A percentile compares a stretch with the other conserved stretches of the same genome.
Conservation (phyloP, 2,113 vertebrate species). For the Poecile atricapillus region DNA sequence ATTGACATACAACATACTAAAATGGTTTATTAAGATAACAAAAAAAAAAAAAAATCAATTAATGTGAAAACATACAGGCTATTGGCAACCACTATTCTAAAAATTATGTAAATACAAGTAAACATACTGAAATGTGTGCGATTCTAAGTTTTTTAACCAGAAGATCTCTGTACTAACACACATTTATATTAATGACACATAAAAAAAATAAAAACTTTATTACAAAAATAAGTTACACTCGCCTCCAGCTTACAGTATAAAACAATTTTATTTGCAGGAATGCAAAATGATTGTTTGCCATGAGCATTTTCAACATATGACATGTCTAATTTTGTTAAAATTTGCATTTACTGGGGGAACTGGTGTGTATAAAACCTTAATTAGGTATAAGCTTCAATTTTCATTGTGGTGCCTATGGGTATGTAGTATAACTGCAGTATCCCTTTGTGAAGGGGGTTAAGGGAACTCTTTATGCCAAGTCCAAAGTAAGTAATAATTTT, state of each 20-base stretch:
- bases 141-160: conserved; percentile 82
- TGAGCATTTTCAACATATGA: conserved; percentile 99
- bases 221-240: conserved; percentile 99
- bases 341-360: conserved; percentile 87
- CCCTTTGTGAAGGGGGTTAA: conserved; percentile 79
- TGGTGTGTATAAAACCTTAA: conserved; percentile 86
- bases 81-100: conserved; percentile 83
- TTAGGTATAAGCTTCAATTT: conserved; percentile 80
- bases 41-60: conserved; percentile 70
- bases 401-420: conserved; percentile 83
- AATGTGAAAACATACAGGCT: conserved; percentile 82
- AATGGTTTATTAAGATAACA: conserved; percentile 82
- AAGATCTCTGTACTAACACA: conserved; percentile 85
- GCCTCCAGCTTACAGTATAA: conserved; percentile 99
- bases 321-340: conserved; percentile 88
- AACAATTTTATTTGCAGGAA: conserved; percentile 99
- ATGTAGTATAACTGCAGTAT: conserved; percentile 85
- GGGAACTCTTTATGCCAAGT: conserved; percentile 75
- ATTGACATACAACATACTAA: conserved; percentile 85
- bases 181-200: conserved; percentile 90
- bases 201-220: conserved; percentile 99
- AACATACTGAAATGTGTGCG: conserved; percentile 85
- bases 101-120: conserved; percentile 83
- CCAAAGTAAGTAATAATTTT: conserved; percentile 68
- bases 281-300: conserved; percentile 99